Conservation (phyloP, 2,113 vertebrate genomes). For the Hiodon alosoides region DNA sequence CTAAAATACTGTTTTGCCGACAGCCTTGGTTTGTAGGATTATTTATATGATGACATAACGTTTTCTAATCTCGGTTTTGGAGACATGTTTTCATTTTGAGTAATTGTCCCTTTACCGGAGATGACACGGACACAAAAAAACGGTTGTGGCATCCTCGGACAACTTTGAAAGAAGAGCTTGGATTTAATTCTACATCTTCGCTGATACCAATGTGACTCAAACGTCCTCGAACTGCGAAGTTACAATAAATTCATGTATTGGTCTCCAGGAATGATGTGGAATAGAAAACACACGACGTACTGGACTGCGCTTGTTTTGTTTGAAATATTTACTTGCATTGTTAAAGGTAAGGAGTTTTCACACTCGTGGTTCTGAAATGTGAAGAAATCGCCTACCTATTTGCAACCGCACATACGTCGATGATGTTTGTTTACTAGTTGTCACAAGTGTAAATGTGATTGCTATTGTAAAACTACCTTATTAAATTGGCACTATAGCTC, state of each 20-base stretch:
- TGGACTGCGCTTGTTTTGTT: constrained; percentile 44
- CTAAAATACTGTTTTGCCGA: not conserved
- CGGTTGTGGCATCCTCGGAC: not conserved
- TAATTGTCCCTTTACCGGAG: not conserved
- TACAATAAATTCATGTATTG: not conserved
- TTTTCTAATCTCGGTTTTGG: constrained; percentile 15
- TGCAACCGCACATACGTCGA: too few species aligned
- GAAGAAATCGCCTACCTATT: too few species aligned
- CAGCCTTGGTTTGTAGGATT: not conserved
- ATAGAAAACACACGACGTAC: constrained; percentile 22
- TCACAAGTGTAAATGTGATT: too few species aligned
- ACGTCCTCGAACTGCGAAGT: constrained; percentile 4
- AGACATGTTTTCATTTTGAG: not conserved
- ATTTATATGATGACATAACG: constrained; percentile 8
- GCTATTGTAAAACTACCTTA: too few species aligned
- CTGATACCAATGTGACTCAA: not conserved
- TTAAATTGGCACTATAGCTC: too few species aligned
- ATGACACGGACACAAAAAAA: constrained; percentile 27
- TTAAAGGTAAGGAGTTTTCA: constrained; percentile 42
- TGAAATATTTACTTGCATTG: constrained; percentile 37
- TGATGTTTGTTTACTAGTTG: too few species aligned
- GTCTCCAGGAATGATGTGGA: constrained; percentile 47
- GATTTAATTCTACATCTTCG: constrained; percentile 5
- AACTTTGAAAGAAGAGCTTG: constrained; percentile 11
- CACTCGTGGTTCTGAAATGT: not conserved